Evolutionary conservation across 1,140 invertebrate species (phyloP).

Genomic region (Campoletis sonorensis): DNA sequence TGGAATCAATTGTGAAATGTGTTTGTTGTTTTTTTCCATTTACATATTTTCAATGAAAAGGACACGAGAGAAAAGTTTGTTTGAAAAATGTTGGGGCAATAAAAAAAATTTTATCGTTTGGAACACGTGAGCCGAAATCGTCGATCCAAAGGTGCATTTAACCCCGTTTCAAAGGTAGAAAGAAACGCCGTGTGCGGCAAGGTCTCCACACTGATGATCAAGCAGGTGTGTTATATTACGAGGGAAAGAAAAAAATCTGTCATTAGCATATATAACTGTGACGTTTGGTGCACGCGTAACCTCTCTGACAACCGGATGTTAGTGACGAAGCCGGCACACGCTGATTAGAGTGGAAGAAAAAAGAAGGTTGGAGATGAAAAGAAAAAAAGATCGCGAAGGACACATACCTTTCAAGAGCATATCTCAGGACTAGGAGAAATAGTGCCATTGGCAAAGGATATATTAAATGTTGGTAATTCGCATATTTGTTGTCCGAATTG

Average conservation of each 20-base stretch:
- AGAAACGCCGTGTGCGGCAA: too few relatives aligned
- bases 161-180: too few relatives aligned
- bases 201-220: too few relatives aligned
- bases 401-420: constrained; percentile 88
- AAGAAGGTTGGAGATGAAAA: background rate
- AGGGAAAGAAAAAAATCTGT: background rate
- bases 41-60: too few relatives aligned
- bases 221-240: too few relatives aligned
- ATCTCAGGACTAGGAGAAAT: constrained; percentile 84
- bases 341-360: constrained; percentile 23
- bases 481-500: constrained; percentile 86
- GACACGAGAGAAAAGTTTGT: too few relatives aligned
- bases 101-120: too few relatives aligned
- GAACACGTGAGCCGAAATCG: too few relatives aligned
- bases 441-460: constrained; percentile 90
- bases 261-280: constrained; percentile 23
- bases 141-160: too few relatives aligned
- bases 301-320: constrained; percentile 32
- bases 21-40: too few relatives aligned
- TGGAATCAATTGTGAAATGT: too few relatives aligned
- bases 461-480: constrained; percentile 88
- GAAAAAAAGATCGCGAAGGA: constrained; percentile 31
- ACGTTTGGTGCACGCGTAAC: constrained; percentile 10
- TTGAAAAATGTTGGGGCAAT: too few relatives aligned
- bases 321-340: constrained; percentile 6